Evolutionary conservation across 2,888 invertebrate genomes (phyloP).

Genomic region (Minunthozetes semirufus): DNA sequence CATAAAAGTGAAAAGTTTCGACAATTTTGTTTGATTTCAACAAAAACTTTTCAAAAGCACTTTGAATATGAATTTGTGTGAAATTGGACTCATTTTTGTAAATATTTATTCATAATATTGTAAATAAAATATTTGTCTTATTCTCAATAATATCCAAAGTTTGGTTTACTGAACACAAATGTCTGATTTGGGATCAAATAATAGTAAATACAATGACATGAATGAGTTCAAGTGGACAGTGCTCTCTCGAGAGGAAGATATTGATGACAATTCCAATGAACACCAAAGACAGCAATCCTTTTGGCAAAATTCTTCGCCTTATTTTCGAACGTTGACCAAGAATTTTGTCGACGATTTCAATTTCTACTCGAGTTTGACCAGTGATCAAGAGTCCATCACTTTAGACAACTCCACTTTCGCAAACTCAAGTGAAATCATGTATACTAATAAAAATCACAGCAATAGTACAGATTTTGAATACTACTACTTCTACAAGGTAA

Average conservation of each 20-base stretch:
- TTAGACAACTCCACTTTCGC: not conserved
- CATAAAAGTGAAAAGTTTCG: too few species aligned
- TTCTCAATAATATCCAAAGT: not conserved
- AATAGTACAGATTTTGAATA: not conserved
- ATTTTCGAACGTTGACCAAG: not conserved
- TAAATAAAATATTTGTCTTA: not conserved
- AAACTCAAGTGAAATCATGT: not conserved
- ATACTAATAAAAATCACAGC: not conserved
- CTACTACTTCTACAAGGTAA: slow-evolving; percentile 11
- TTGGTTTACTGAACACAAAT: not conserved
- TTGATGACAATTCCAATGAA: not conserved
- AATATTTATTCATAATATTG: not conserved
- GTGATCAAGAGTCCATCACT: not conserved
- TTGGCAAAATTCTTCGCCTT: not conserved
- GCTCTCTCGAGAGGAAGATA: slow-evolving; percentile 16
- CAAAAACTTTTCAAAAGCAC: too few species aligned
- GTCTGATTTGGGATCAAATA: not conserved
- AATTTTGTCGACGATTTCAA: not conserved
- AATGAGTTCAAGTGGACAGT: slow-evolving; percentile 17
- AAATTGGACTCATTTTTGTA: not conserved
- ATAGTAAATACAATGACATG: slow-evolving; percentile 10
- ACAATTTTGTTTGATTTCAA: too few species aligned
- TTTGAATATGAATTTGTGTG: not conserved
- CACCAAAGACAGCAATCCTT: not conserved
- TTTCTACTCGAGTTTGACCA: not conserved